These are phyloP conservation scores for Drosophila melanica DNA, from an alignment of 1,140 invertebrate genomes.

Conservation along the genomic window DNA sequence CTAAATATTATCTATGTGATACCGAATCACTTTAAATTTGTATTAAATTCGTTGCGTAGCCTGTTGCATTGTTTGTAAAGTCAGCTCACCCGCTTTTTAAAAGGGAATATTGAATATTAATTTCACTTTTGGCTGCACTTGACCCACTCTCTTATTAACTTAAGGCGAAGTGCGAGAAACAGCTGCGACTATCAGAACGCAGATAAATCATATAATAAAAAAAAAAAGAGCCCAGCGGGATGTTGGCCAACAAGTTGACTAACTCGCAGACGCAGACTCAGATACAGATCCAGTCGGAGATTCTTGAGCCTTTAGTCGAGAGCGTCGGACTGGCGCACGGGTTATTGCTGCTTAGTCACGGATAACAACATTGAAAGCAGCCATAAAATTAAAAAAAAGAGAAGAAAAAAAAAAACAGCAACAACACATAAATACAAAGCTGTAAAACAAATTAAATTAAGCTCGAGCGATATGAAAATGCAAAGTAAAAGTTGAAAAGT, in stretches of 20 bases:
- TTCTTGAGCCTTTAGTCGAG: conserved; percentile 8
- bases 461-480: conserved; percentile 51
- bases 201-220: conserved; percentile 75
- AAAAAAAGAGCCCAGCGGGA: conserved; percentile 67
- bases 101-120: conserved; percentile 65
- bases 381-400: conserved; percentile 54
- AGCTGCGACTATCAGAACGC: conserved; percentile 20
- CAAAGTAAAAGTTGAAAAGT: conserved; percentile 62
- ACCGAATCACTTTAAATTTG: too few relatives aligned
- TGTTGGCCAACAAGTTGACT: conserved; percentile 32
- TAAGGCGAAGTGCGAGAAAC: conserved; percentile 49
- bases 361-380: conserved; percentile 64
- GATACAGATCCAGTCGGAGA: conserved; percentile 5
- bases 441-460: conserved; percentile 77
- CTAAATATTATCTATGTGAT: too few relatives aligned
- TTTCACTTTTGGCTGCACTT: conserved; percentile 82
- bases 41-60: too few relatives aligned
- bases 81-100: conserved; percentile 17
- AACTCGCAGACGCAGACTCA: neutral
- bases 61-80: neutral
- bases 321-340: neutral
- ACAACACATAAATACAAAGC: conserved; percentile 51
- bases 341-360: conserved; percentile 49
- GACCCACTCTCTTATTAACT: conserved; percentile 74
- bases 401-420: conserved; percentile 1